A percentile compares a stretch with the other conserved stretches of the same genome.
These are phyloP conservation scores for Orthonyx spaldingii DNA, from an alignment of 2,113 vertebrate species.

Conservation along the genomic window DNA sequence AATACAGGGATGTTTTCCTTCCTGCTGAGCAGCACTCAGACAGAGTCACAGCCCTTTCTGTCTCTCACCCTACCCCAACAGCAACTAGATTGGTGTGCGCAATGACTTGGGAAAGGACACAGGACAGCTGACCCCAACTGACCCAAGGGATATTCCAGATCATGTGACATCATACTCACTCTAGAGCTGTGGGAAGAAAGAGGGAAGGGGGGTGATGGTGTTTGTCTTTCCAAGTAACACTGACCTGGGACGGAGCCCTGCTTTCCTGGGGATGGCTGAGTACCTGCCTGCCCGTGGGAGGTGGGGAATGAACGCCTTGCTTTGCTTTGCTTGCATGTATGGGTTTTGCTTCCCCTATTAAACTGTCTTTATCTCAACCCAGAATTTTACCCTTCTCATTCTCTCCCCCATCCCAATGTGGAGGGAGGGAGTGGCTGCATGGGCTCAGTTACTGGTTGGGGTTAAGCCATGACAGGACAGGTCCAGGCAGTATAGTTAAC, in stretches of 20 bases:
- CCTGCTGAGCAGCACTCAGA: background rate
- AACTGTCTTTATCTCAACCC: background rate
- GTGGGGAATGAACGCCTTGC: background rate
- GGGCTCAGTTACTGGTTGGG: background rate
- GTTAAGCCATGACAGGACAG: background rate
- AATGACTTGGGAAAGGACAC: background rate
- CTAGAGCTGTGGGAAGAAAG: background rate
- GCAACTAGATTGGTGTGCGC: background rate
- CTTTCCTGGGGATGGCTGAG: background rate
- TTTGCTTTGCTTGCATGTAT: background rate
- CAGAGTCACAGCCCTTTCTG: background rate
- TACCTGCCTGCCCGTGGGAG: background rate
- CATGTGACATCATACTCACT: background rate
- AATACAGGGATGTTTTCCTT: background rate
- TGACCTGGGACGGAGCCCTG: background rate
- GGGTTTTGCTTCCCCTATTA: background rate
- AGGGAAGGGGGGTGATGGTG: background rate
- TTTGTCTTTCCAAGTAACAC: background rate
- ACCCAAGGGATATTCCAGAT: background rate
- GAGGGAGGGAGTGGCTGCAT: accelerated
- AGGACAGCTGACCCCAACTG: background rate
- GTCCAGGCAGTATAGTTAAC: background rate
- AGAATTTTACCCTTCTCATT: background rate
- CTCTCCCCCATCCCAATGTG: accelerated
- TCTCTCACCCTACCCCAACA: background rate